Base-by-base conservation (phyloP, 1,140 invertebrate species). In the Parapsyche elsis region DNA sequence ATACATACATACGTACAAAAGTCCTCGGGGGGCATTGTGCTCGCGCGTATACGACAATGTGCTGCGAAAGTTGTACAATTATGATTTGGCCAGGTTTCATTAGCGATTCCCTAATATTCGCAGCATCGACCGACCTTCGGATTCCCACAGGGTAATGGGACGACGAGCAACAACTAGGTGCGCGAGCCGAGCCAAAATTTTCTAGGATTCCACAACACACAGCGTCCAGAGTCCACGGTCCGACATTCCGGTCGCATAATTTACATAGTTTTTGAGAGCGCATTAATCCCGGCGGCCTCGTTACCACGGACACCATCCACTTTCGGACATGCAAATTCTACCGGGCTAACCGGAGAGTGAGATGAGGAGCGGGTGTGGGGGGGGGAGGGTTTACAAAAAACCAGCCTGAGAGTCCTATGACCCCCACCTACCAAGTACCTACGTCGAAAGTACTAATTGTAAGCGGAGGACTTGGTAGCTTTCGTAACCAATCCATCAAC, bases 321-420 rank as follows among this genome's bases (percentile, higher is more conserved):
- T 67, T 67, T 67, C 64, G 26, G 23, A 67, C 64, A 67, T 67
- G 64, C 64, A 67, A 67, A 67, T 67, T 67, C 24, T 38, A 38
- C 30, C 30, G 7, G 30, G 30, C 30, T 38, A 38, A 4, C 30
- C 30, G 30, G 30, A 38, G 7, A 38, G 7, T 7, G 30, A n/a
- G n/a, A n/a, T n/a, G n/a, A n/a, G n/a, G n/a, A n/a, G n/a, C n/a
- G n/a, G n/a, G n/a, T n/a, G n/a, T n/a, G 30, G 7, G 30, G 30
- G 30, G 7, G 1, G 1, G 7, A 38, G 30, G 30, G 30, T 7
- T 38, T 38, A 7, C 30, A 38, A 38, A 38, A 38, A 38, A 38
- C 30, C 30, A 38, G 1, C 30, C 30, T 7, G 30, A 38, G 30
- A 38, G 30, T 38, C 30, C 30, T 7, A 7, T 4, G 30, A 38